Evolutionary conservation across 2,113 vertebrate species (phyloP), one percentile per base, ranked within the genome.

Genomic region (Pampusana beccarii): DNA sequence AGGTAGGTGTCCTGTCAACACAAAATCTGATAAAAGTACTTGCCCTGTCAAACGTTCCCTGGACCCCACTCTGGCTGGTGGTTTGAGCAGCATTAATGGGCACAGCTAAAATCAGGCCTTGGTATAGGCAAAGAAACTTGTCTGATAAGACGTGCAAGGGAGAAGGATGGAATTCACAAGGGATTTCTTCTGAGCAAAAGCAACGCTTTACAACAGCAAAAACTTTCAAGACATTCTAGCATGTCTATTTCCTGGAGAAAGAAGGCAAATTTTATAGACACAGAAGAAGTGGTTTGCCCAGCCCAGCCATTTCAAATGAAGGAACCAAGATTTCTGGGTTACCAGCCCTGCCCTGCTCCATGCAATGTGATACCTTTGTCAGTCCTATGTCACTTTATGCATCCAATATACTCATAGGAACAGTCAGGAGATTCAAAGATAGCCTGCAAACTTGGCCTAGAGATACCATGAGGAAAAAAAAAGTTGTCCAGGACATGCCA

Each of bases 311-410:
- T 81, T 56, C 48, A n/a, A 77, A 73, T 21, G 46, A 61, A 69
- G 14, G 6, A 89, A 25, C 7, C 0, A 5, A 36, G 12, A 56
- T 46, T 85, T 81, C 46, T 65, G 54, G 16, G 14, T 40, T 85
- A 48, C 28, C 24, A 58, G 7, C 26, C 31, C 46, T 61, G 53
- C 14, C 28, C 69, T 1, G 2, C 25, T 90, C 7, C 16, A 8
- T 0, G 0, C 4, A 77, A 7, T 29, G 4, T 34, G 5, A 57
- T n/a, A 23, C 9, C 6, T 69, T 42, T 64, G 8, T 42, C 19
- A 50, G 61, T 67, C 19, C 6, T 44, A 0, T 4, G 4, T 50
- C 50, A 1, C 7, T 54, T 71, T 14, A 33, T 8, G 10, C 10
- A 8, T 18, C 2, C 24, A 62, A 16, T 0, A 0, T 19, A 8